Evolutionary conservation across 1,140 invertebrate genomes (phyloP).

Genomic region (Hydropsyche tenuis): DNA sequence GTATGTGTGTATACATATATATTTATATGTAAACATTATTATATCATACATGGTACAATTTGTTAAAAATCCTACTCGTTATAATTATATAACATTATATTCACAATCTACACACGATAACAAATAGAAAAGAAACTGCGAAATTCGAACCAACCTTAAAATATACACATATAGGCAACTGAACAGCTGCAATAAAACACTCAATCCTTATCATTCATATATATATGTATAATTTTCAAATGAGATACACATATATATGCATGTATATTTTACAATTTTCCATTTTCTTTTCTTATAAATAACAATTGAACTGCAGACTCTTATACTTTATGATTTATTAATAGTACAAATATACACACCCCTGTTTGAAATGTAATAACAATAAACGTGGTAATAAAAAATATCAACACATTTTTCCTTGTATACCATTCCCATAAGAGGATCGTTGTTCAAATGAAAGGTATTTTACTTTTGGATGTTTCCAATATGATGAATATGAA

Average conservation of each 20-base stretch:
- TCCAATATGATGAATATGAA: too few species aligned
- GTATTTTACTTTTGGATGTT: neutral
- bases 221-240: neutral
- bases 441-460: constrained; percentile 44
- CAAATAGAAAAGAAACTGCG: constrained; percentile 42
- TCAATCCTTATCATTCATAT: neutral
- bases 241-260: constrained; percentile 15
- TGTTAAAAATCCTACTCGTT: constrained; percentile 42
- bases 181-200: constrained; percentile 6
- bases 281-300: constrained; percentile 34
- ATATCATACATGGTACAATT: constrained; percentile 37
- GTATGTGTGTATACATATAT: neutral
- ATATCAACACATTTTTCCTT: constrained; percentile 48
- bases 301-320: constrained; percentile 48
- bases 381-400: constrained; percentile 35
- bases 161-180: constrained; percentile 13
- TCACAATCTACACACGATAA: constrained; percentile 50
- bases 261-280: constrained; percentile 12
- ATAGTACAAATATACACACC: constrained; percentile 49
- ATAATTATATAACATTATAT: constrained; percentile 47
- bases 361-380: constrained; percentile 45
- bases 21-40: neutral
- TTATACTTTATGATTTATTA: constrained; percentile 35
- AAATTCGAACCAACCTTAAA: constrained; percentile 21
- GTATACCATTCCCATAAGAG: constrained; percentile 40